Evolutionary conservation across 2,797 vertebrate genomes (phyloP).

Genomic region (Fratercula arctica): DNA sequence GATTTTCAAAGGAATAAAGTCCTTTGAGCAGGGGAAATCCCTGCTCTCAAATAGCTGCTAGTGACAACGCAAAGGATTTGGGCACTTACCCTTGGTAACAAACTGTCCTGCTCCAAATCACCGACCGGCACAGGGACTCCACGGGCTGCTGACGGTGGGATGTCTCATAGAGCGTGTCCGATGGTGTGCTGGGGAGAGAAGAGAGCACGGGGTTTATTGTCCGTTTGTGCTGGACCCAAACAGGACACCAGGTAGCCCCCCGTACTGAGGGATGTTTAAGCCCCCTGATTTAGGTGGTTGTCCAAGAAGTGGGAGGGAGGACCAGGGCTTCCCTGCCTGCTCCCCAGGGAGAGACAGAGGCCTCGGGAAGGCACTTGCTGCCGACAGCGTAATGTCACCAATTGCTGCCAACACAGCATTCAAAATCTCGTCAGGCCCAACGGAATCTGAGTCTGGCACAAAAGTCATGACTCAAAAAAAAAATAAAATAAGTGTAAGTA

Average conservation of each 20-base stretch:
- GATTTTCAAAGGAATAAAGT: neutral
- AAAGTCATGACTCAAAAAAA: neutral
- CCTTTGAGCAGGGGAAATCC: neutral
- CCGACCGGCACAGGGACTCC: accelerated
- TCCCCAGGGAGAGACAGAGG: neutral
- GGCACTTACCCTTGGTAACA: neutral
- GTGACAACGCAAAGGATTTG: neutral
- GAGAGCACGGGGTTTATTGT: neutral
- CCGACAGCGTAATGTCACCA: accelerated
- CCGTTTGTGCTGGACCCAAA: neutral
- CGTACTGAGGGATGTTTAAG: accelerated
- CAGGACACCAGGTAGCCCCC: neutral
- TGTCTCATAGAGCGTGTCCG: neutral
- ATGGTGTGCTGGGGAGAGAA: conserved; percentile 17
- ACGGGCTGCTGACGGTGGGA: neutral
- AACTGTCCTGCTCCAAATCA: neutral
- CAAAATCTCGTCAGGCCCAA: neutral
- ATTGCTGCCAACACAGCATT: neutral
- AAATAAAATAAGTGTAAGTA: neutral
- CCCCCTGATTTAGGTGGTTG: accelerated
- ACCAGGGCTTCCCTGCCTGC: accelerated
- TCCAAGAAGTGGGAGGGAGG: neutral
- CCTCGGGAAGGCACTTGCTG: neutral
- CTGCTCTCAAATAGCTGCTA: neutral
- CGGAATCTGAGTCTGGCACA: neutral